Percentiles rank a stretch among this genome's conserved stretches.
Conservation (phyloP, 2,888 invertebrate genomes). For the Athrips mouffetella region DNA sequence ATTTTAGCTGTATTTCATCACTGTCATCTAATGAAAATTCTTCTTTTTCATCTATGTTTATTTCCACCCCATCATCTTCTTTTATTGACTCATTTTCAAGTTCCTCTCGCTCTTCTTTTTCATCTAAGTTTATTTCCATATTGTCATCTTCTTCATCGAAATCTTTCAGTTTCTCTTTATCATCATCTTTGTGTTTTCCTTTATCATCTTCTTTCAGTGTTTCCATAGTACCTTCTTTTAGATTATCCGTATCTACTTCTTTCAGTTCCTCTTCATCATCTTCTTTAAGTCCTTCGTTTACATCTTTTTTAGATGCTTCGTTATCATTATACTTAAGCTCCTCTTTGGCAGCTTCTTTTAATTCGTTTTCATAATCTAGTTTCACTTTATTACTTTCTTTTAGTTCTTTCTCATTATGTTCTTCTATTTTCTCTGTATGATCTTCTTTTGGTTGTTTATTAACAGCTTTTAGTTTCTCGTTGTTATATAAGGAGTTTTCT, state of each 20-base stretch:
- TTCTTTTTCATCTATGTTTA: neutral
- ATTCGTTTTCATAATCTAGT: no score
- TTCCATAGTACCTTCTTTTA: neutral
- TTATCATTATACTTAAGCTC: no score
- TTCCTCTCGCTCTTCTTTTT: neutral
- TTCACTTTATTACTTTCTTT: no score
- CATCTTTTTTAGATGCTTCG: no score
- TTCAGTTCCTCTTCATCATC: neutral
- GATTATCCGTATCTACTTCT: neutral
- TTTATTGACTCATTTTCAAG: neutral
- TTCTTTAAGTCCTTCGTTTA: slow-evolving; percentile 5
- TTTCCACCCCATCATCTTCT: neutral
- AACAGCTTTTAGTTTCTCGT: no score
- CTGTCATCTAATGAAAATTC: neutral
- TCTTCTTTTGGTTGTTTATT: no score
- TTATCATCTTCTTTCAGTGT: neutral
- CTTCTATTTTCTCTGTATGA: no score
- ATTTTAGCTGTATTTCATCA: neutral
- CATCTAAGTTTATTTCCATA: neutral
- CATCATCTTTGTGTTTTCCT: neutral
- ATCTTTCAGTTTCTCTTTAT: neutral
- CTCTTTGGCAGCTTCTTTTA: no score
- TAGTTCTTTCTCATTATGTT: no score
- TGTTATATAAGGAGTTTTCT: no score
- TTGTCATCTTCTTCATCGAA: no score